Percentiles rank a stretch among this genome's conserved stretches.
These are phyloP conservation scores for Dorcus hopei DNA, from an alignment of 2,888 invertebrate genomes.

Conservation along the genomic window DNA sequence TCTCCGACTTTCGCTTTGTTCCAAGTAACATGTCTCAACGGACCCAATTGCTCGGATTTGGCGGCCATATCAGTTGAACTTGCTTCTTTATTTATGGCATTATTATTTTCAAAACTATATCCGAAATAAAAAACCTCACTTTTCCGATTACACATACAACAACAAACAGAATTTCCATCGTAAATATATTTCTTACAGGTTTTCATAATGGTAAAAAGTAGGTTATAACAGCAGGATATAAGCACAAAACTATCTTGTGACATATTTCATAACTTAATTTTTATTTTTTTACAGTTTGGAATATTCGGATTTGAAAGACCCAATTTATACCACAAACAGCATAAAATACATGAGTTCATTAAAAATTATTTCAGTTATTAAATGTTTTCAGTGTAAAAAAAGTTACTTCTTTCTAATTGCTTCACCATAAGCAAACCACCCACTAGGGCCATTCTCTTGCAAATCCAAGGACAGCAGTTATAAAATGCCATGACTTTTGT, in stretches of 20 bases:
- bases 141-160: too few relatives aligned
- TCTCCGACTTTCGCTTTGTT: conserved; percentile 26
- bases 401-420: too few relatives aligned
- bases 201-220: conserved; percentile 41
- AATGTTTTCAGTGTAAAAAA: too few relatives aligned
- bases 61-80: conserved; percentile 31
- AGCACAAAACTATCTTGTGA: conserved; percentile 28
- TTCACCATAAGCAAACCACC: conserved; percentile 5
- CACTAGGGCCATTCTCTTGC: conserved; percentile 23
- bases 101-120: conserved; percentile 5
- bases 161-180: too few relatives aligned
- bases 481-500: background rate
- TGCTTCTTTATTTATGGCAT: conserved; percentile 23
- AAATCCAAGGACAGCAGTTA: conserved; percentile 20
- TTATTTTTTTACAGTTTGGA: background rate
- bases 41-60: conserved; percentile 23
- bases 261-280: conserved; percentile 37
- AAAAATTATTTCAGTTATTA: too few relatives aligned
- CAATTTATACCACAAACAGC: too few relatives aligned
- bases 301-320: too few relatives aligned
- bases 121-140: too few relatives aligned
- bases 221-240: conserved; percentile 42
- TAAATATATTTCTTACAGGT: conserved; percentile 18
- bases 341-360: too few relatives aligned
- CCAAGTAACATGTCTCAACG: conserved; percentile 20